Base-by-base conservation (phyloP, 2,888 invertebrate genomes). In the Synanthedon andrenaeformis region DNA sequence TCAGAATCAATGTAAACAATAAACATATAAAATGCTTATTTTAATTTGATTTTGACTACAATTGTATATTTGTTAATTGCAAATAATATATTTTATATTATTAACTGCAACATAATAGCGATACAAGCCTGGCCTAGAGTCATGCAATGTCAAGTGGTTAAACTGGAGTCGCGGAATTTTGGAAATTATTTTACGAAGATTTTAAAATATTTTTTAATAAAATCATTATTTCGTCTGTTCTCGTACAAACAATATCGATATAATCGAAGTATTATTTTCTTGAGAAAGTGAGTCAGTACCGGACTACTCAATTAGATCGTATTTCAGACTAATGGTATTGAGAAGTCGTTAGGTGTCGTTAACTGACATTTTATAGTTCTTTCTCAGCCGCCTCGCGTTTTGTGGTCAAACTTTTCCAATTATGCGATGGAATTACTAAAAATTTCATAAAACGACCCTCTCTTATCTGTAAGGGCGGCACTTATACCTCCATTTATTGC, bases 341-440 rank as follows among this genome's bases (percentile, higher is more conserved):
- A 74, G 74, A 72, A 74, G 72, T 74, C 76, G 73, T 76, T 76
- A 59, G 60, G 63, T 65, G 57, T 60, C 65, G 68, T 72, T 78
- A 75, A 79, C 74, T 72, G 76, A 74, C 65, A 79, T 78, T 78
- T 79, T 79, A 79, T 79, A 78, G 79, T 78, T 77, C 73, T 74
- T 73, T 64, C 62, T 62, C 55, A 67, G 61, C 66, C 65, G 62
- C 62, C 65, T 66, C 67, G 58, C 66, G 61, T 59, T 65, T 62
- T 62, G 68, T 64, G 70, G 71, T 65, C 68, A 61, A 78, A 79
- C 70, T 79, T 79, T 79, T 68, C 72, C 76, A 76, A 79, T 79
- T 79, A 76, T 71, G 67, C 60, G 62, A 67, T 66, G 66, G 66
- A 70, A 70, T 73, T 74, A 72, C 71, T 68, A 72, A 66, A 70